Base-by-base conservation (phyloP, 1,140 invertebrate genomes). In the Drosophila albomicans region DNA sequence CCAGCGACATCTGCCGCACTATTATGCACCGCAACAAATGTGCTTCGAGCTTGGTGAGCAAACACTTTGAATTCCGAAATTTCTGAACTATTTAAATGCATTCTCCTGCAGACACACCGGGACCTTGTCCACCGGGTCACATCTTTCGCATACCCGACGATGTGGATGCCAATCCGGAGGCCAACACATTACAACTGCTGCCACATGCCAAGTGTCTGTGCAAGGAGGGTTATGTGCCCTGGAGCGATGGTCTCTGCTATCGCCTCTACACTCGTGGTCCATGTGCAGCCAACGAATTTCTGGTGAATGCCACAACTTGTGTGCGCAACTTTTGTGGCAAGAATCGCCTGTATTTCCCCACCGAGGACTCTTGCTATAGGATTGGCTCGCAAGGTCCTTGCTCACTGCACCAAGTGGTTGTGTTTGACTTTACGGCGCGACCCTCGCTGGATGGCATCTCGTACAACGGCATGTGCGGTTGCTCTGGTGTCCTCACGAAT, bases 381-480 rank as follows among this genome's bases (percentile, higher is more conserved):
- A 95, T 96, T 5, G 96, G 96, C 0, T 94, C 95, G 0, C 93
- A 94, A 20, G 96, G 96, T 41, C 96, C 96, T 0, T 97, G 96
- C 79, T 93, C 94, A 0, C 82, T 91, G 5, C 95, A 95, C 1
- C 95, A 96, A 79, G 94, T 96, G 4, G 95, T 97, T 1, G 94
- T 96, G 0, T 97, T 96, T 81, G 96, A 97, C 93, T 96, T 96
- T 75, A 95, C 94, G 1, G 95, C 95, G 0, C 92, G 96, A 11
- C 96, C 96, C 0, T 96, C 96, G 0, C 76, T 96, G 0, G 96
- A 97, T 75, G 96, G 96, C 0, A 94, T 97, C 15, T 96, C 96
- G n/a, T 97, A 96, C 81, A 96, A 96, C 63, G 96, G 96, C 0
- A 94, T 96, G 3, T 97, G 96, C 73, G 95, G 95, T 2, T 97